A percentile compares a stretch with the other conserved stretches of the same genome.
These are phyloP conservation scores for Tenualosa ilisha DNA, from an alignment of 2,797 vertebrate species.

Conservation along the genomic window DNA sequence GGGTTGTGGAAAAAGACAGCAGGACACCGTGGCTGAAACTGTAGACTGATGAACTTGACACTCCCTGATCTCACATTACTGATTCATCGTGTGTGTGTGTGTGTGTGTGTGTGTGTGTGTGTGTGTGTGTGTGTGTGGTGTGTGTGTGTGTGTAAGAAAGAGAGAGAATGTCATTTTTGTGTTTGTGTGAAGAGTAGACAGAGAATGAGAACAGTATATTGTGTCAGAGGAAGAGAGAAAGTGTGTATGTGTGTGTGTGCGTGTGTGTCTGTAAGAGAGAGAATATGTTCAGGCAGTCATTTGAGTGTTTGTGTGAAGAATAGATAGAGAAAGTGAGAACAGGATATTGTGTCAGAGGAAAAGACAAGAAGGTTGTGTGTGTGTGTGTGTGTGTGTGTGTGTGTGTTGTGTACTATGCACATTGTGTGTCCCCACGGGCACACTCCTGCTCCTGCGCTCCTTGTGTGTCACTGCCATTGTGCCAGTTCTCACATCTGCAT, in stretches of 20 bases:
- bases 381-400: constrained; percentile 29
- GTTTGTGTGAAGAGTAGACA: neutral
- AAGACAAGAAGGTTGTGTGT: neutral
- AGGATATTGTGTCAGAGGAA: neutral
- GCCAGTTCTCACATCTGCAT: constrained; percentile 59
- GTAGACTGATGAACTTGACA: constrained; percentile 27
- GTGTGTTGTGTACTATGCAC: constrained; percentile 25
- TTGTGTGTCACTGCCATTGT: constrained; percentile 33
- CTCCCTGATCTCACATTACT: constrained; percentile 36
- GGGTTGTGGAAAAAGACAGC: constrained; percentile 28
- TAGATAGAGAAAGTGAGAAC: neutral
- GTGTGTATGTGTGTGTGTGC: neutral
- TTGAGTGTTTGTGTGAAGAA: neutral
- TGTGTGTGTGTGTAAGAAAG: neutral
- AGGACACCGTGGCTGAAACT: constrained; percentile 39
- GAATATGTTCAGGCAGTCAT: neutral
- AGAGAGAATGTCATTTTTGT: neutral
- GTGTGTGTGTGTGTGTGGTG: constrained; percentile 12
- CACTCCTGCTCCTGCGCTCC: constrained; percentile 16
- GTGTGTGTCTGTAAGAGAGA: neutral
- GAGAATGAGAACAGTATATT: neutral
- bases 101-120: constrained; percentile 2
- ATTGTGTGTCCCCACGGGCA: constrained; percentile 4
- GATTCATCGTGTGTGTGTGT: constrained; percentile 28
- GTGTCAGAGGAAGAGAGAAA: neutral